Conservation (phyloP, 2,888 invertebrate species). For the Dasysyrphus tricinctus region DNA sequence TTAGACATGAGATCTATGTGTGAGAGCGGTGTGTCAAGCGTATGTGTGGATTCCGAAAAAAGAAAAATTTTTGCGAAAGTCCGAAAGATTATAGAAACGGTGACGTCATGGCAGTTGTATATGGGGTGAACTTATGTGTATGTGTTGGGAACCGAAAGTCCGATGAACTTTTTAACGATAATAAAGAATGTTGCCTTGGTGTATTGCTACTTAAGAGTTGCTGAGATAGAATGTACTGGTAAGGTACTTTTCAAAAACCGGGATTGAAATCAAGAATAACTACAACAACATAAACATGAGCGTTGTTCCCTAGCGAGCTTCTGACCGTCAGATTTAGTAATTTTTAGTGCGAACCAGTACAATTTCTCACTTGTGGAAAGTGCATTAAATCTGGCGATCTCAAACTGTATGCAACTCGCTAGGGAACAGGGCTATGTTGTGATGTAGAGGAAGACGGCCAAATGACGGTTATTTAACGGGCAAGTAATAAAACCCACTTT, state of each 20-base stretch:
- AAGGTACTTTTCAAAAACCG: neutral
- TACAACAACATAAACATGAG: too few relatives aligned
- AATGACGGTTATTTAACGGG: too few relatives aligned
- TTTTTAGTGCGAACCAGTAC: too few relatives aligned
- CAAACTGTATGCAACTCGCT: too few relatives aligned
- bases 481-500: too few relatives aligned
- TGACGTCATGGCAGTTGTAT: slow-evolving; percentile 56
- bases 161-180: slow-evolving; percentile 66
- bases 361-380: too few relatives aligned
- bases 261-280: too few relatives aligned
- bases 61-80: slow-evolving; percentile 24
- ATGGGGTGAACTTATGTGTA: slow-evolving; percentile 27
- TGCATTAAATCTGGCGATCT: too few relatives aligned
- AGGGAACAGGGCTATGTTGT: too few relatives aligned
- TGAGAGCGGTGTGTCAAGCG: slow-evolving; percentile 15
- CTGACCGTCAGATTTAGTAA: too few relatives aligned
- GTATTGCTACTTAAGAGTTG: neutral
- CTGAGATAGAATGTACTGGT: neutral
- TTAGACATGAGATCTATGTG: slow-evolving; percentile 15
- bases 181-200: slow-evolving; percentile 36
- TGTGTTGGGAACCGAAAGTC: slow-evolving; percentile 9
- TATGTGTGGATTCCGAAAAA: slow-evolving; percentile 3
- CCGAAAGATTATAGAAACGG: slow-evolving; percentile 55
- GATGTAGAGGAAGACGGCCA: too few relatives aligned
- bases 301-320: too few relatives aligned